Evolutionary conservation across 2,797 vertebrate species (phyloP), one percentile per base, ranked within the genome.

Genomic region (Tauraco hartlaubi): DNA sequence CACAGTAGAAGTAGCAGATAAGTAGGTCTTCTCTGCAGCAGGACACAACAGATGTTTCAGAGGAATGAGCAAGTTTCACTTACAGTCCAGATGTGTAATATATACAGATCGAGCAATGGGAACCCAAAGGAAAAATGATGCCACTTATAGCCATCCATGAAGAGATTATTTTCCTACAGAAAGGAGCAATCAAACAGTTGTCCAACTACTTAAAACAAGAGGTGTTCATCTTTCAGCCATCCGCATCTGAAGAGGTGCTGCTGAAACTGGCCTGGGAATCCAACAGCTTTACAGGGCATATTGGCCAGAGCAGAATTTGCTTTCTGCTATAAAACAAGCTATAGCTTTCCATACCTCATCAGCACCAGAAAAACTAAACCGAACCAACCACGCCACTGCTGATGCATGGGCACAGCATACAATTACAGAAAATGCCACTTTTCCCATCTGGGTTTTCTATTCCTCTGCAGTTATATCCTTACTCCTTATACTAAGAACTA

Each of bases 121-220:
- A 97, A 96, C 82, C 82, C 89, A 94, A 88, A 95, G 95, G 95
- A 96, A 96, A 97, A 96, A 90, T 86, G 79, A 96, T 96, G 94
- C 92, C 95, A 92, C 91, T 96, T 96, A 94, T 81, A 95, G 82
- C 88, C 33, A 1, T 84, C 92, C 94, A 94, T 35, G 67, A 94
- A 91, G 83, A 95, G 90, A 94, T 96, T 96, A 92, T 97, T 97
- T 96, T 94, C 90, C 76, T 95, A 88, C 43, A 92, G 91, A 94
- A 95, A 78, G 76, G 56, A 90, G 90, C 85, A 96, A 94, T 94
- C 96, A 96, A 95, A 92, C 92, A 94, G 87, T 95, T 96, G 94
- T 91, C 89, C 92, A 94, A 17, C 87, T 94, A 93, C 92, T 96
- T 96, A 94, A 93, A 95, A 43, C 51, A 90, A 69, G 71, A 92